These are phyloP conservation scores for Forbesichthys agassizii DNA, from an alignment of 2,113 vertebrate genomes.

Conservation along the genomic window DNA sequence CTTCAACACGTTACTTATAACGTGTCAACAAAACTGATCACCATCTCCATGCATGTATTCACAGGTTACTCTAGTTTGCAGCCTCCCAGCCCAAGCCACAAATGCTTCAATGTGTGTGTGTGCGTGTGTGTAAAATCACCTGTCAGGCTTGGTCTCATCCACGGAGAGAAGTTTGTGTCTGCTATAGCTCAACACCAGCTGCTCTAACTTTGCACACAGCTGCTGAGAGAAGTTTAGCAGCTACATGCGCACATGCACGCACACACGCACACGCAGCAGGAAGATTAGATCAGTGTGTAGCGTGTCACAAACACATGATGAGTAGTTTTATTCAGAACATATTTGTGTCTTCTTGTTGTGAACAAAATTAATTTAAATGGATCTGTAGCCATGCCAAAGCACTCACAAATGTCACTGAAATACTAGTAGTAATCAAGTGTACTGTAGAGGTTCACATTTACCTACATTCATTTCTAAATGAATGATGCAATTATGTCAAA, in stretches of 20 bases:
- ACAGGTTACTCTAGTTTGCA: too few species aligned
- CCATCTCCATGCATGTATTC: too few species aligned
- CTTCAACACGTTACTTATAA: too few species aligned
- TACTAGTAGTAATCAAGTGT: background rate
- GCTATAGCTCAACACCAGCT: slow-evolving; percentile 78
- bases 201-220: slow-evolving; percentile 79
- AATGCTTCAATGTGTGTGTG: background rate
- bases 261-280: slow-evolving; percentile 15
- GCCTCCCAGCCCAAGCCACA: too few species aligned
- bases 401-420: background rate
- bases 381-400: background rate
- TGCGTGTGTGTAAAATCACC: slow-evolving; percentile 58
- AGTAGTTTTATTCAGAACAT: background rate
- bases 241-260: slow-evolving; percentile 52
- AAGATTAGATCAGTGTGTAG: background rate
- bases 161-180: slow-evolving; percentile 72
- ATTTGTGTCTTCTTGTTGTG: background rate
- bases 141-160: slow-evolving; percentile 75
- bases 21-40: too few species aligned
- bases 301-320: background rate
- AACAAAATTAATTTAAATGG: too few species aligned
- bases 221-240: slow-evolving; percentile 83
- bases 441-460: background rate
- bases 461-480: background rate
- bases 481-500: background rate